A percentile compares a stretch with the other conserved stretches of the same genome.
phyloP scores from a whole-genome alignment of 2,797 vertebrate genomes.

The Remorina albescens region DNA sequence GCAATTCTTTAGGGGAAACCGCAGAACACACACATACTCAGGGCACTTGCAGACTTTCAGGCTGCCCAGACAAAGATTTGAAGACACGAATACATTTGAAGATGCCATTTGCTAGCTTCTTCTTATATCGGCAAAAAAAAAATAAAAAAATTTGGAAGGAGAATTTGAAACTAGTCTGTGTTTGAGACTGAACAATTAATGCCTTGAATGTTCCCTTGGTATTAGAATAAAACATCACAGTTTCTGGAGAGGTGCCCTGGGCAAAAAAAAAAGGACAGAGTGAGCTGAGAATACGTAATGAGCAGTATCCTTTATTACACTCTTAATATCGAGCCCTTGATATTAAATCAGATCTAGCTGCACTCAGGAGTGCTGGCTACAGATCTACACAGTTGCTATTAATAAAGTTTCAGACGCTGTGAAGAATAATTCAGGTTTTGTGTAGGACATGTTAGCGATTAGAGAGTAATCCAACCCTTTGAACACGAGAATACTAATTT shows the following conservation, averaged over 20 bases:
- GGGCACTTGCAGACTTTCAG: slow-evolving; percentile 30
- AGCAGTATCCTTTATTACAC: slow-evolving; percentile 37
- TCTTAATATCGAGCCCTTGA: slow-evolving; percentile 42
- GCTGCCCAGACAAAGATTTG: slow-evolving; percentile 38
- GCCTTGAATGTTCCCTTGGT: slow-evolving; percentile 52
- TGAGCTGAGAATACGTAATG: slow-evolving; percentile 50
- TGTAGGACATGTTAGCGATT: slow-evolving; percentile 22
- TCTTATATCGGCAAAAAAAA: slow-evolving; percentile 38
- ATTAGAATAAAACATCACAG: slow-evolving; percentile 38
- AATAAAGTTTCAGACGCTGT: slow-evolving; percentile 37
- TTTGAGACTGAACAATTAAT: slow-evolving; percentile 46
- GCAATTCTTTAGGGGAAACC: slow-evolving; percentile 61
- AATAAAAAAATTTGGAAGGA: slow-evolving; percentile 46
- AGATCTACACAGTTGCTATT: slow-evolving; percentile 36
- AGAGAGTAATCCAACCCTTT: slow-evolving; percentile 21
- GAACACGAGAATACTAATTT: slow-evolving; percentile 1
- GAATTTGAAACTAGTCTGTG: slow-evolving; percentile 37
- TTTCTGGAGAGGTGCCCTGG: slow-evolving; percentile 51
- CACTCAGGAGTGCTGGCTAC: slow-evolving; percentile 29
- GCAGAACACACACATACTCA: slow-evolving; percentile 30
- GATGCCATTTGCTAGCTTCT: slow-evolving; percentile 48
- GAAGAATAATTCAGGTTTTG: slow-evolving; percentile 26
- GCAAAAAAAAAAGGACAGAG: slow-evolving; percentile 36
- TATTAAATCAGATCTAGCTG: slow-evolving; percentile 50
- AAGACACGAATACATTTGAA: slow-evolving; percentile 14